A percentile compares a stretch with the other conserved stretches of the same genome.
These are phyloP conservation scores for Pseudoatta argentina DNA, from an alignment of 1,140 invertebrate species.

Conservation along the genomic window DNA sequence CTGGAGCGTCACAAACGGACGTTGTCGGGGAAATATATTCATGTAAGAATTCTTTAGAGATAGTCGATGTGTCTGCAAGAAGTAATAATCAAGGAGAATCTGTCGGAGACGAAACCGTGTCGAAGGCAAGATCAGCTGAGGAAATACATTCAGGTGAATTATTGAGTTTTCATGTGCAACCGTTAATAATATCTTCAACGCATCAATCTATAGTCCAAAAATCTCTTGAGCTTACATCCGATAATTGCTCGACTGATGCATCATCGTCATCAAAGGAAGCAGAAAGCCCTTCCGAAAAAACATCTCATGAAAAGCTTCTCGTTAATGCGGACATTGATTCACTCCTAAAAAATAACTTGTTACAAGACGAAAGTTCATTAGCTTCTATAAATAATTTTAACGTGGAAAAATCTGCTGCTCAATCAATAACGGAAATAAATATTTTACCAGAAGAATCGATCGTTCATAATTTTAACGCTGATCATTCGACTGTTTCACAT, in stretches of 20 bases:
- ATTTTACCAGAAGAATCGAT: not conserved
- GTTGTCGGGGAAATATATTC: conserved; percentile 9
- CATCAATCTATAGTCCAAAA: not conserved
- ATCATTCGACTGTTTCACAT: not conserved
- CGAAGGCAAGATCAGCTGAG: not conserved
- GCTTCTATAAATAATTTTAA: not conserved
- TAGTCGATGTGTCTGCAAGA: not conserved
- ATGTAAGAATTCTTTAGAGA: conserved; percentile 31
- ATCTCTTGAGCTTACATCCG: not conserved
- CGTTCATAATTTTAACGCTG: not conserved
- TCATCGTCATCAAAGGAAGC: conserved; percentile 62
- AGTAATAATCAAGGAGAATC: not conserved
- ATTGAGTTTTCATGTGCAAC: not conserved
- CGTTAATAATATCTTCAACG: conserved; percentile 24
- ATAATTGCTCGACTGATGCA: not conserved
- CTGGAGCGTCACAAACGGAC: not conserved
- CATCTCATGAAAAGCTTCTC: conserved; percentile 20
- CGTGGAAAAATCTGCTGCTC: not conserved
- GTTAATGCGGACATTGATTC: not conserved
- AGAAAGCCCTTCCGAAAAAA: conserved; percentile 37
- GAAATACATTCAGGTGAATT: conserved; percentile 7
- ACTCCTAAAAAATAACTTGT: not conserved
- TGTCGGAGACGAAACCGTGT: not conserved
- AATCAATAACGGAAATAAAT: not conserved
- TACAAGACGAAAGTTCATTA: not conserved